A percentile compares a stretch with the other conserved stretches of the same genome.
Conservation (phyloP, 2,888 invertebrate species). For the Hirtodrosophila alboralis region DNA sequence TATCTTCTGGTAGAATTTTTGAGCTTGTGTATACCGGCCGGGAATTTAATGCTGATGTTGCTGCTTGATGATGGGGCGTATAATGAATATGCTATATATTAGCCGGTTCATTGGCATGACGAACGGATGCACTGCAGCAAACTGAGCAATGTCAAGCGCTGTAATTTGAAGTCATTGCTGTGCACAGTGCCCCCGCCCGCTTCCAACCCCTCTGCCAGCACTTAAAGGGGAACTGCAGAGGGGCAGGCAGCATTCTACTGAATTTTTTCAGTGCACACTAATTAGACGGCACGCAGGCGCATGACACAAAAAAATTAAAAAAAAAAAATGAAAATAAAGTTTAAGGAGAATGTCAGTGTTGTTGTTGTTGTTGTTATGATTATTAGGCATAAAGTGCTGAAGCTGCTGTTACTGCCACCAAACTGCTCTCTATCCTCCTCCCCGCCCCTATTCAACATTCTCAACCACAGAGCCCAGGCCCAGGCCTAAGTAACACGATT, state of each 20-base stretch:
- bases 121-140: constrained; percentile 23
- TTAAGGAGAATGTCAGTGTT: constrained; percentile 20
- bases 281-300: constrained; percentile 71
- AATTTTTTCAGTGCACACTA: constrained; percentile 45
- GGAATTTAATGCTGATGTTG: no score
- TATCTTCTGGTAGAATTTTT: no score
- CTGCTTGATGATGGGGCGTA: no score
- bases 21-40: no score
- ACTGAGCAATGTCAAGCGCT: constrained; percentile 40
- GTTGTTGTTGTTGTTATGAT: constrained; percentile 44
- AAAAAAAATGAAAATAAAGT: constrained; percentile 16
- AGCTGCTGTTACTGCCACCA: constrained; percentile 29
- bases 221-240: not conserved
- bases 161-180: constrained; percentile 23
- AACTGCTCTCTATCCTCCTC: no score
- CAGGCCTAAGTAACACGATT: constrained; percentile 74
- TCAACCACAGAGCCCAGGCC: constrained; percentile 4
- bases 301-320: constrained; percentile 46
- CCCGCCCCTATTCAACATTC: no score
- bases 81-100: constrained; percentile 7
- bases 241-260: constrained; percentile 7
- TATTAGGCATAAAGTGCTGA: constrained; percentile 65
- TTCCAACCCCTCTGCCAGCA: no score
- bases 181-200: no score
- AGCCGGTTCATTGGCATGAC: constrained; percentile 41